Evolutionary conservation across 2,797 vertebrate species (phyloP), one percentile per base, ranked within the genome.

Genomic region (Botia almorhae): DNA sequence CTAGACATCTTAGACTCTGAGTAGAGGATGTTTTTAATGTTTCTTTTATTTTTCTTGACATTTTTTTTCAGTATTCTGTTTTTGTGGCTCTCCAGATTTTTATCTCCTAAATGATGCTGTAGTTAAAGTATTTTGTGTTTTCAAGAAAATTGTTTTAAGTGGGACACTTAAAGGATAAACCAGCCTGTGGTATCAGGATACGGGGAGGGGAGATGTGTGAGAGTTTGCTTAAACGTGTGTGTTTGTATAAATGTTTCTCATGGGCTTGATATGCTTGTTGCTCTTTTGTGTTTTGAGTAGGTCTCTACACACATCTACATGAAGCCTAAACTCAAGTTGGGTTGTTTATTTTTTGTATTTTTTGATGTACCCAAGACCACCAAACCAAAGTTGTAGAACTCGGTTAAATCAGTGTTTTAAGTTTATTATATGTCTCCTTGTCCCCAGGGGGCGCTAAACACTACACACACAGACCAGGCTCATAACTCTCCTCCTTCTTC

Each of bases 371-470:
- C 87, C 69, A 23, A 71, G 51, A 39, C 65, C 4, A 86, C 85
- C 82, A 58, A 86, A 86, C 90, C 89, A 89, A 92, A 92, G 90
- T 92, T 92, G 91, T 92, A 93, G 91, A 90, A 89, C 77, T 60
- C 64, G 58, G 74, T 68, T 16, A 73, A 73, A 36, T 81, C 76
- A 26, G 23, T 72, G 72, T 82, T 83, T 72, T 11, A 14, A 51
- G 36, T 83, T 36, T 4, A 82, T 78, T 29, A 33, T 69, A 51
- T 74, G 65, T 64, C 76, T 81, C 80, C 39, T 43, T 81, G 51
- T 67, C 90, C 88, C 74, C 70, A 78, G 84, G 81, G 76, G 89
- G 84, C 67, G 26, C 53, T 75, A 72, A 84, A 80, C 82, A 85
- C 64, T 82, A 82, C 33, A 33, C 33, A 33, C 72, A 69, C 73